Conservation (phyloP, 64 coral and sea anemone species). For the Catalaphyllia jardinei region DNA sequence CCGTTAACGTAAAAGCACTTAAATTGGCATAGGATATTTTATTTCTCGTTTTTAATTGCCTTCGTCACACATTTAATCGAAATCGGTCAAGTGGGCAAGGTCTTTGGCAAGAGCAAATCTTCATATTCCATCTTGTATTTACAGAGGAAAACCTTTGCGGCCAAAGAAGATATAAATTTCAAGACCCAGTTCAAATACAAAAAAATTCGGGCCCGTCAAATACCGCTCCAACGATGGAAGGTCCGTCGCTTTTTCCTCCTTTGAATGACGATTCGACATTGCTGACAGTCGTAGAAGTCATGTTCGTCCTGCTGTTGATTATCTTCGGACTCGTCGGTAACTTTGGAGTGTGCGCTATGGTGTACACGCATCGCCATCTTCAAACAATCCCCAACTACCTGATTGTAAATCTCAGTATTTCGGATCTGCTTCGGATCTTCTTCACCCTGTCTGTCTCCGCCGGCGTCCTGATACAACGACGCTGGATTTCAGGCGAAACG, state of each 20-base stretch:
- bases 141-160: background rate
- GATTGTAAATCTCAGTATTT: conserved; percentile 70
- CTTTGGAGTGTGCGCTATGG: conserved; percentile 60
- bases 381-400: conserved; percentile 60
- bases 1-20: background rate
- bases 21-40: background rate
- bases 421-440: conserved; percentile 67
- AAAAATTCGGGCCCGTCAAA: background rate
- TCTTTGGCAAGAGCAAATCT: background rate
- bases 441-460: conserved; percentile 69
- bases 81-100: background rate
- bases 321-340: conserved; percentile 81
- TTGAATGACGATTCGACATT: conserved; percentile 7
- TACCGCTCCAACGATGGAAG: background rate
- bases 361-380: conserved; percentile 50
- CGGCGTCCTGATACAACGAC: conserved; percentile 58
- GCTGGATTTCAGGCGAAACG: conserved; percentile 55
- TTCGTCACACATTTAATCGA: background rate
- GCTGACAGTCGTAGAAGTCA: conserved; percentile 42
- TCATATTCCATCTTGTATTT: background rate
- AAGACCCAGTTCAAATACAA: background rate
- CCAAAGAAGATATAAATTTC: background rate
- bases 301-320: conserved; percentile 50
- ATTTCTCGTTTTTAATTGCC: conserved; percentile 2
- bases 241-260: background rate